Conservation (phyloP, 1,140 invertebrate genomes). For the Halesus radiatus region DNA sequence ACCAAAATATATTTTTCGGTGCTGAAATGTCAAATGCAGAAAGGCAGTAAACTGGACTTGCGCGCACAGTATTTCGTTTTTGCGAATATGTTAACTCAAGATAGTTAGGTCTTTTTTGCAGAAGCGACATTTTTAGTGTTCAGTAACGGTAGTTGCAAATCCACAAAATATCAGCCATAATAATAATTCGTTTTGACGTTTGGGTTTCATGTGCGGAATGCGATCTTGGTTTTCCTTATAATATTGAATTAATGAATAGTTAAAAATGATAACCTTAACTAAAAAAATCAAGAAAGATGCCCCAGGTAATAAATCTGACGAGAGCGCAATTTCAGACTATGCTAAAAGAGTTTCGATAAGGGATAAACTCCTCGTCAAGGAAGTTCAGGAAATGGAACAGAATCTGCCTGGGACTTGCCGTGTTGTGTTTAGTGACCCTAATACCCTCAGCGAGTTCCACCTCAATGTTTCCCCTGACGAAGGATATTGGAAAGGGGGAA, state of each 20-base stretch:
- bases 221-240: neutral
- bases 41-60: too few relatives aligned
- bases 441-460: conserved; percentile 85
- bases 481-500: conserved; percentile 90
- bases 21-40: too few relatives aligned
- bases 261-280: conserved; percentile 47
- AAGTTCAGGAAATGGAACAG: conserved; percentile 93
- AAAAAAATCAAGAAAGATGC: conserved; percentile 47
- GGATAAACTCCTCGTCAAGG: conserved; percentile 88
- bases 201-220: neutral
- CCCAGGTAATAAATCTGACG: conserved; percentile 28
- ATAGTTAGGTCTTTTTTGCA: neutral
- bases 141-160: neutral
- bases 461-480: conserved; percentile 88
- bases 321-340: conserved; percentile 58
- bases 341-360: conserved; percentile 82
- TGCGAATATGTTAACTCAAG: neutral
- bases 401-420: conserved; percentile 85
- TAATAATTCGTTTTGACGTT: conserved; percentile 23
- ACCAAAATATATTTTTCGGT: too few relatives aligned
- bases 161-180: neutral
- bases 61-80: too few relatives aligned
- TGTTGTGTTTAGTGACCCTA: conserved; percentile 82
- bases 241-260: conserved; percentile 16
- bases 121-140: neutral